Evolutionary conservation across 2,113 vertebrate species (phyloP), one percentile per base, ranked within the genome.

Genomic region (Orcinus orca): DNA sequence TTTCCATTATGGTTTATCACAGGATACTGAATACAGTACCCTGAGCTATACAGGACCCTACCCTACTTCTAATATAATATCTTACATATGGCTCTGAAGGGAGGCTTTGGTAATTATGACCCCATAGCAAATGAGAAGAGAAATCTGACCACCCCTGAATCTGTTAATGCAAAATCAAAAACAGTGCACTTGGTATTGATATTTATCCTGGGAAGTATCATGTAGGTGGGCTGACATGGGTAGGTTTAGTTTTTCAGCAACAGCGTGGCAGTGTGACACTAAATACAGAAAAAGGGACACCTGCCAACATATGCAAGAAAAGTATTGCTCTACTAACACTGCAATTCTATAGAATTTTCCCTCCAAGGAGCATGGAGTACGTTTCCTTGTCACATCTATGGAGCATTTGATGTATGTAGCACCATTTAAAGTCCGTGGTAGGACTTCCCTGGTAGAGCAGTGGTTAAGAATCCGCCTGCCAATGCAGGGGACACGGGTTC

Each of bases 101-200:
- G 10, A 84, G 14, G 36, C 38, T 95, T 89, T n/a, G 60, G 44
- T 50, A 63, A 85, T 73, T 87, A 63, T 26, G 29, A 36, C 2
- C 53, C 53, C 5, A 1, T 2, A 31, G 62, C 85, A 88, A 94
- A 82, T 6, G 74, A 84, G 81, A 73, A 67, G 13, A 41, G 71
- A 93, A 93, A 38, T 15, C 20, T 73, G 17, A 82, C n/a, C 4
- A 3, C 53, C 9, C 9, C 14, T 5, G 47, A 88, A 71, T 77
- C 36, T 91, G 6, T 50, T 58, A 73, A 73, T 36, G 33, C n/a
- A 81, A 90, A 88, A 65, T 62, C 2, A 84, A 93, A 93, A 88
- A 81, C 6, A 38, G 41, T 70, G 58, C 17, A 14, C 41, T 82
- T 81, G 31, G n/a, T 76, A 58, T 21, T 20, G 55, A 20, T 18